These are phyloP conservation scores for Holotrichia oblita DNA, from an alignment of 1,140 invertebrate species.

Conservation along the genomic window DNA sequence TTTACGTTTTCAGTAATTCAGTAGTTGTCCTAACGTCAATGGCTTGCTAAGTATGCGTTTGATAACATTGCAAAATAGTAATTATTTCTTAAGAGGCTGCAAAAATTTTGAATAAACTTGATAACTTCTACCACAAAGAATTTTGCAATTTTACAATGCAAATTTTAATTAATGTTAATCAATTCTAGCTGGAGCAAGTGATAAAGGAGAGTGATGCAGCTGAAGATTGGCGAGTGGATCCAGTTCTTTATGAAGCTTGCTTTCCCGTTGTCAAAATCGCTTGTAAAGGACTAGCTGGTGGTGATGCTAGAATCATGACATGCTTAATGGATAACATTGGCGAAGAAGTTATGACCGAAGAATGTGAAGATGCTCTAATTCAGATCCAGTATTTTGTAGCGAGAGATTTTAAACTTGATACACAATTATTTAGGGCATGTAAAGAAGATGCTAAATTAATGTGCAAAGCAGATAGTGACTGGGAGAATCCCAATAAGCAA, in stretches of 20 bases:
- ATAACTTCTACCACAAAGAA: too few species aligned
- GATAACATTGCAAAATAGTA: too few species aligned
- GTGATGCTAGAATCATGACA: slow-evolving; percentile 84
- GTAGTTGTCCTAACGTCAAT: too few species aligned
- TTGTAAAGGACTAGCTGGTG: slow-evolving; percentile 74
- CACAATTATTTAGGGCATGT: slow-evolving; percentile 86
- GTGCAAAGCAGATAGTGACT: slow-evolving; percentile 83
- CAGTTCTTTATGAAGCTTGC: slow-evolving; percentile 86
- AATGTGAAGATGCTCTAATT: slow-evolving; percentile 90
- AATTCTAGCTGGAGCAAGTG: slow-evolving; percentile 74
- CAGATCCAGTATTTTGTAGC: slow-evolving; percentile 99
- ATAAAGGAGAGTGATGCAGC: slow-evolving; percentile 84
- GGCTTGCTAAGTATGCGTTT: too few species aligned
- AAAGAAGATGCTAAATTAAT: slow-evolving; percentile 83
- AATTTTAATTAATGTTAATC: background rate
- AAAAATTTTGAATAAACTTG: too few species aligned
- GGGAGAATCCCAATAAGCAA: slow-evolving; percentile 76
- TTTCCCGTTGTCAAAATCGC: slow-evolving; percentile 80
- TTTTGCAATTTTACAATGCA: slow-evolving; percentile 41
- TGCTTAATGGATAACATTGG: slow-evolving; percentile 94
- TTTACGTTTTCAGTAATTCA: too few species aligned
- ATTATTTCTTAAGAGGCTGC: too few species aligned
- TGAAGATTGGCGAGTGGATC: slow-evolving; percentile 93
- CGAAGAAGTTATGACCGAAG: slow-evolving; percentile 82
- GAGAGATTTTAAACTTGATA: slow-evolving; percentile 92